Percentiles rank a stretch among this genome's conserved stretches.
These are phyloP conservation scores for Orchestes rusci DNA, from an alignment of 2,888 invertebrate species.

Conservation along the genomic window DNA sequence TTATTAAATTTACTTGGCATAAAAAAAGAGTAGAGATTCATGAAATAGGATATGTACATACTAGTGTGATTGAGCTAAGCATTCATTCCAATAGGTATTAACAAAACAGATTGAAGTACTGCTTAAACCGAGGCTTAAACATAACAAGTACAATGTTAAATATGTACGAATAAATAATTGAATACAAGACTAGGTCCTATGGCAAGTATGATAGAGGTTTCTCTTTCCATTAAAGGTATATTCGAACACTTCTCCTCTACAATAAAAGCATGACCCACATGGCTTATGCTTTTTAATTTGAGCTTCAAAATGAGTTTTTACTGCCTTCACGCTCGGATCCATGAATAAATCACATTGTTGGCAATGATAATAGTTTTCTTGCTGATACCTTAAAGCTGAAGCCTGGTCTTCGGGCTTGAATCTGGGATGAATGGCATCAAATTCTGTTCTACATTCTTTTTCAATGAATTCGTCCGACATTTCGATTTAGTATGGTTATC, in stretches of 20 bases:
- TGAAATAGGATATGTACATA: too few relatives aligned
- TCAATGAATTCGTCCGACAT: constrained; percentile 12
- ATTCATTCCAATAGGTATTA: too few relatives aligned
- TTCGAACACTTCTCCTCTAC: constrained; percentile 36
- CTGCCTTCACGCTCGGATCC: constrained; percentile 34
- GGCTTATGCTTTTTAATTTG: constrained; percentile 34
- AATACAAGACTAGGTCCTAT: too few relatives aligned
- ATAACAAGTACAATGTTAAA: not conserved
- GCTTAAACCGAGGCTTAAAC: constrained; percentile 5
- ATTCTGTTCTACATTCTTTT: constrained; percentile 29
- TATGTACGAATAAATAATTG: not conserved
- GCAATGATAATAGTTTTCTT: constrained; percentile 37
- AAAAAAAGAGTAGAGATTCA: too few relatives aligned
- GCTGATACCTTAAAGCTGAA: constrained; percentile 34
- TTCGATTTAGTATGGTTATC: constrained; percentile 13
- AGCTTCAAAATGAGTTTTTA: constrained; percentile 36
- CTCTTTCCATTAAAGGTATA: constrained; percentile 33
- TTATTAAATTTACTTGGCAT: too few relatives aligned
- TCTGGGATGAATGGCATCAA: constrained; percentile 39
- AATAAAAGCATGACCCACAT: constrained; percentile 38
- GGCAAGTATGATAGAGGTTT: constrained; percentile 37
- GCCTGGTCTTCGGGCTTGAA: constrained; percentile 33
- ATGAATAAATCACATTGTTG: constrained; percentile 36
- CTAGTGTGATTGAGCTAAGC: too few relatives aligned
- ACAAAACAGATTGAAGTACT: too few relatives aligned